phyloP scores from a whole-genome alignment of 1,140 invertebrate species.

The Atopsyche davidsoni region DNA sequence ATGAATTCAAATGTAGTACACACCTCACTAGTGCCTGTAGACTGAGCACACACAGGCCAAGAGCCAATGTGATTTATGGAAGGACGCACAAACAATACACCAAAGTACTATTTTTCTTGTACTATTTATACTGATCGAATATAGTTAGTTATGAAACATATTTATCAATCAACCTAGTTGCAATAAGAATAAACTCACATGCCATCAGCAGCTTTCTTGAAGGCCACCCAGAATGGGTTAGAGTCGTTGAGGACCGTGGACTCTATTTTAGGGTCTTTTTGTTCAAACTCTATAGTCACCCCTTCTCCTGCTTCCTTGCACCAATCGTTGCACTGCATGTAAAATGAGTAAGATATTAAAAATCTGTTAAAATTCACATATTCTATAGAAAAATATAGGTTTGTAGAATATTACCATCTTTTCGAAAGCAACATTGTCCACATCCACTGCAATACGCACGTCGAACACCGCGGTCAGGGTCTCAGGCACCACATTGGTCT shows the following conservation, averaged over 20 bases:
- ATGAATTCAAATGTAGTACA: conserved; percentile 8
- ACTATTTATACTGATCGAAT: neutral
- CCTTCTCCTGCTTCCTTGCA: conserved; percentile 51
- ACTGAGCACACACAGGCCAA: neutral
- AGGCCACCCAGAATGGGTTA: conserved; percentile 55
- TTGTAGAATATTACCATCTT: conserved; percentile 51
- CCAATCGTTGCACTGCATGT: conserved; percentile 16
- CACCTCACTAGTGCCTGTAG: neutral
- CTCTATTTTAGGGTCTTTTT: conserved; percentile 39
- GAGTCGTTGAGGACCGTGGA: conserved; percentile 45
- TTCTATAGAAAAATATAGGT: neutral
- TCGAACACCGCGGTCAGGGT: conserved; percentile 74
- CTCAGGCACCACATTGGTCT: conserved; percentile 87
- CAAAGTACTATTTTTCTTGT: neutral
- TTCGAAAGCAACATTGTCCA: conserved; percentile 67
- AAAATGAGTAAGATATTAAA: neutral
- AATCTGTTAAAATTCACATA: no score
- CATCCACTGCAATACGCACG: conserved; percentile 66
- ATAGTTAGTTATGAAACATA: neutral
- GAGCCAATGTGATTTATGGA: neutral
- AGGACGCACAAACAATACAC: neutral
- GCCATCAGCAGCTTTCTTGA: conserved; percentile 46
- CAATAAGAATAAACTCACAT: conserved; percentile 35
- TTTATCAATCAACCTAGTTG: neutral
- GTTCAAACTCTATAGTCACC: conserved; percentile 51